Evolutionary conservation across 37 sponge, comb jelly and placozoan genomes (phyloP), one percentile per base, ranked within the genome.

Genomic region (Diacarnus erythraeanus): DNA sequence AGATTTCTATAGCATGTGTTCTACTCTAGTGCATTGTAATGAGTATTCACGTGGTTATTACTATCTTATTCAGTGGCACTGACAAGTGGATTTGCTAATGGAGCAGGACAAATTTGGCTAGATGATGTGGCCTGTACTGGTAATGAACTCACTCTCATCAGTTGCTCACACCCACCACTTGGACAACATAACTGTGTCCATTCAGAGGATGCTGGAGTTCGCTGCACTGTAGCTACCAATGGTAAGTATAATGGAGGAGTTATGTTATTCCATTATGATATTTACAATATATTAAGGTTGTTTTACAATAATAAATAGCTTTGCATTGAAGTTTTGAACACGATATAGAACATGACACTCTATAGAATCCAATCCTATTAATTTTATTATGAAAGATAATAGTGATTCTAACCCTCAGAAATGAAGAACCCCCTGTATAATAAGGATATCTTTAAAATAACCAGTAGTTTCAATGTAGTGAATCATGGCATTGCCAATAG

Each of bases 91-190:
- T 74, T 74, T 74, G 47, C 42, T 39, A 21, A 69, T 41, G 81
- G 81, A 18, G 35, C 37, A 6, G 81, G 81, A 74, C 27, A n/a
- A 30, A 80, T 80, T 38, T 80, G 74, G 74, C 29, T 72, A 3
- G 75, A 42, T 80, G 75, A 80, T 39, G 41, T 80, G 2, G 35
- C 20, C 22, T 80, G 81, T 57, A 40, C 25, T 40, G 81, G 81
- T 27, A 38, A 4, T 34, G 81, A 80, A 44, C 31, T 40, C 38
- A 44, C 47, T 12, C 81, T 80, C 75, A 23, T 37, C 30, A 31
- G 59, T 26, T 83, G 84, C 34, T 20, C 81, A 42, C 51, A 47
- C 12, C 6, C 10, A 47, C 10, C 51, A 12, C 6, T 47, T 12
- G 51, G 51, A 6, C 6, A 6, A 47, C 51, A 47, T 47, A 47